Evolutionary conservation across 2,888 invertebrate genomes (phyloP), one percentile per base, ranked within the genome.

Genomic region (Psylliodes chrysocephalus): DNA sequence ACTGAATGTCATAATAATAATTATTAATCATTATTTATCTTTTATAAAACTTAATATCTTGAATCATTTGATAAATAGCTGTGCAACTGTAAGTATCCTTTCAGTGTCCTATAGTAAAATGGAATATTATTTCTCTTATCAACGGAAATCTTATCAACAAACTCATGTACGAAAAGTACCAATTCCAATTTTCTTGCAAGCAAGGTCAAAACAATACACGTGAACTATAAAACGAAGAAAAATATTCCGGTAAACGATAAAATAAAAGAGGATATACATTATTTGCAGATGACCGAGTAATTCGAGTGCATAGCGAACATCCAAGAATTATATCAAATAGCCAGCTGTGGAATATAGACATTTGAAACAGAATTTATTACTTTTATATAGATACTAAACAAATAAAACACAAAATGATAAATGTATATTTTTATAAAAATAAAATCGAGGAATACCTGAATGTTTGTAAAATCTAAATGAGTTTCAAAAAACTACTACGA

Each of bases 241-340:
- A n/a, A 35, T 14, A 35, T 10, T 8, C 14, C 2, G 14, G 10
- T 14, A 14, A n/a, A 14, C n/a, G 35, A 35, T 35, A 35, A 35
- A 12, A 35, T 3, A 12, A 14, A 35, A 35, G 35, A 14, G 35
- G 35, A 35, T 35, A 35, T 35, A 35, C 35, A 35, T 35, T 35
- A 35, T 35, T 54, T 42, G 30, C 40, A 42, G 54, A 22, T 42
- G 42, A 54, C 42, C 54, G 17, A 17, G 22, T 22, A 40, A 22
- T 15, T 47, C 25, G 8, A 28, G 25, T 14, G 25, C 14, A 25
- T 18, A 35, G 35, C 8, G n/a, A 38, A 22, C 40, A 25, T 40
- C 25, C 18, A 38, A 28, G 17, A 53, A 53, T 40, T 40, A 53
- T 53, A 15, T 53, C 25, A 28, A 42, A 54, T 42, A 1, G 19